A percentile compares a stretch with the other conserved stretches of the same genome.
phyloP scores from a whole-genome alignment of 2,888 invertebrate genomes.

The Belgica antarctica region DNA sequence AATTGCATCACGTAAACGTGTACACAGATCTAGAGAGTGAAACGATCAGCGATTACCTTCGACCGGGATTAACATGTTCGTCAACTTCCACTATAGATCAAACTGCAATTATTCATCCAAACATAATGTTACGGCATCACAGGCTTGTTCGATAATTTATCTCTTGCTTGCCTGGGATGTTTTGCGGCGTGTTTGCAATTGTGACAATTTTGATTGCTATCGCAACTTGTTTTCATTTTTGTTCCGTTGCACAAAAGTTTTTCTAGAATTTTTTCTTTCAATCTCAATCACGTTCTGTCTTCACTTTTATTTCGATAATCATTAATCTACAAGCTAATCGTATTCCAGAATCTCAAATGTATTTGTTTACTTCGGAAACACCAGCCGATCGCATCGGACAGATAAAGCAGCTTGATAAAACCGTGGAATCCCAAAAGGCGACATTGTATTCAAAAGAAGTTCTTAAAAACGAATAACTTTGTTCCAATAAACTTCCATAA shows the following conservation, averaged over 20 bases:
- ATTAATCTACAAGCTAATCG: constrained; percentile 39
- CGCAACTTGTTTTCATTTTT: neutral
- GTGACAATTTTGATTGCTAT: constrained; percentile 18
- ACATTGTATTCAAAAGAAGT: too few relatives aligned
- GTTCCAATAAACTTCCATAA: constrained; percentile 42
- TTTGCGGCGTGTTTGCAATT: neutral
- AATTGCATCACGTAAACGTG: constrained; percentile 37
- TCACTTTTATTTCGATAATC: constrained; percentile 28
- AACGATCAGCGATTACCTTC: neutral
- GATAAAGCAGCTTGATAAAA: constrained; percentile 26
- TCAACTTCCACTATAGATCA: constrained; percentile 1
- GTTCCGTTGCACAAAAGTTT: too few relatives aligned
- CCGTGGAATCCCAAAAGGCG: neutral
- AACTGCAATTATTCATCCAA: constrained; percentile 14
- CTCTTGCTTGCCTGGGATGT: neutral
- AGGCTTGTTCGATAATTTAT: constrained; percentile 21
- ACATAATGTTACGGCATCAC: constrained; percentile 12
- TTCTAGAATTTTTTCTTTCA: constrained; percentile 19
- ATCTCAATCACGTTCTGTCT: neutral
- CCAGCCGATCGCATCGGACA: constrained; percentile 22
- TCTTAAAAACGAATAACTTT: constrained; percentile 29
- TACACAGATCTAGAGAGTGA: neutral
- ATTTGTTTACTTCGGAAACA: constrained; percentile 22
- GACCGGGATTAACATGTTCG: constrained; percentile 3
- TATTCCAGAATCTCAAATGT: constrained; percentile 28